Percentiles rank a stretch among this genome's conserved stretches.
Evolutionary conservation across 2,888 invertebrate genomes (phyloP).

Genomic region (Acronicta aceris): DNA sequence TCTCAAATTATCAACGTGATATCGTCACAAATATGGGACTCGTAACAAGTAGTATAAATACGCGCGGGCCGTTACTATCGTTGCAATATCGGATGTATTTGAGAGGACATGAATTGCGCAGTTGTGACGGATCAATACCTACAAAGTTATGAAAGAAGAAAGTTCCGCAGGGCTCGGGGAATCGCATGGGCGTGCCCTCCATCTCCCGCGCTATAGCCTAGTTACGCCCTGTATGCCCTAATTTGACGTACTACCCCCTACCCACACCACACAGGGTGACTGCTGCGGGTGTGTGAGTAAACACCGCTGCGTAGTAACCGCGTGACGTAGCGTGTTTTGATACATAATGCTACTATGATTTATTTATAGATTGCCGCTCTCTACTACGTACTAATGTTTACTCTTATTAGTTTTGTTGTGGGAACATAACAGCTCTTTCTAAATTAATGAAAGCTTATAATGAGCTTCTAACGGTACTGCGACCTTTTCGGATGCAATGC

Average conservation of each 20-base stretch:
- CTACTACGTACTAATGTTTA: conserved; percentile 43
- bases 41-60: conserved; percentile 39
- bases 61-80: conserved; percentile 66
- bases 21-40: not conserved
- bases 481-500: conserved; percentile 45
- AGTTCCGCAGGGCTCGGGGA: conserved; percentile 86
- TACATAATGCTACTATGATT: conserved; percentile 59
- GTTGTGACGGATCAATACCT: conserved; percentile 88
- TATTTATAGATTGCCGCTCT: conserved; percentile 56
- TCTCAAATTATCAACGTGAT: not conserved
- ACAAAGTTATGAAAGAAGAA: conserved; percentile 89
- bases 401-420: conserved; percentile 47
- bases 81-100: conserved; percentile 75
- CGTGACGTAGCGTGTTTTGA: conserved; percentile 61
- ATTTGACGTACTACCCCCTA: conserved; percentile 81
- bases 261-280: conserved; percentile 64
- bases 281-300: conserved; percentile 72
- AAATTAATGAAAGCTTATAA: conserved; percentile 49
- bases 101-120: conserved; percentile 86
- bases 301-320: conserved; percentile 63
- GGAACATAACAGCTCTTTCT: conserved; percentile 48
- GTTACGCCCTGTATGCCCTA: conserved; percentile 88
- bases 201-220: conserved; percentile 86
- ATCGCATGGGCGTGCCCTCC: conserved; percentile 84
- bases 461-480: conserved; percentile 48